These are phyloP conservation scores for Bemisia tabaci DNA, from an alignment of 1,140 invertebrate genomes.

Conservation along the genomic window DNA sequence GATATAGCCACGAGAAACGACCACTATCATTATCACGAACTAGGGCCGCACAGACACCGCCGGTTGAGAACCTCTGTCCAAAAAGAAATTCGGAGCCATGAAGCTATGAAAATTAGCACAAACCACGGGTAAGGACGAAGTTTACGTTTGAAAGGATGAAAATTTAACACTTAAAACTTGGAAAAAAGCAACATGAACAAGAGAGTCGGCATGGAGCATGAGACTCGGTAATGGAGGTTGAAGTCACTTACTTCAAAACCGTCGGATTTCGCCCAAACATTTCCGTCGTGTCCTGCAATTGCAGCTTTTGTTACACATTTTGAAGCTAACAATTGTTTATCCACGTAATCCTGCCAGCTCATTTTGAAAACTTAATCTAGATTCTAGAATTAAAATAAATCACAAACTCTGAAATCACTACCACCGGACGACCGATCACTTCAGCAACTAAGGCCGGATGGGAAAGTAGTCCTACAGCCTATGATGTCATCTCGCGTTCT, in stretches of 20 bases:
- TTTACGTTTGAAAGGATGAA: no score
- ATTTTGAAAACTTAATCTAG: background rate
- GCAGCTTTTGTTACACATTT: conserved; percentile 84
- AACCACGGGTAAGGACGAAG: no score
- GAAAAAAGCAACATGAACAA: no score
- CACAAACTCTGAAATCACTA: background rate
- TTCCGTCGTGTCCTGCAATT: conserved; percentile 87
- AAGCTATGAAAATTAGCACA: no score
- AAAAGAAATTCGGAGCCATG: no score
- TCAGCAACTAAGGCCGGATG: background rate
- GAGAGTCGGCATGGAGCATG: conserved; percentile 6
- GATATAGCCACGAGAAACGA: no score
- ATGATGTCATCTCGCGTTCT: background rate
- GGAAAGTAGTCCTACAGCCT: background rate
- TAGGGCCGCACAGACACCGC: no score
- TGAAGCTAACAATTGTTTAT: conserved; percentile 88
- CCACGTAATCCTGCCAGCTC: conserved; percentile 89
- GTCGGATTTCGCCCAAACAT: conserved; percentile 86
- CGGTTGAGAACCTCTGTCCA: no score
- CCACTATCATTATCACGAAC: no score
- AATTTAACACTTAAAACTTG: no score
- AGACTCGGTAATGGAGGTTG: background rate
- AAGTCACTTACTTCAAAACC: conserved; percentile 75
- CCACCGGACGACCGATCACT: background rate
- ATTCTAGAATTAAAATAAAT: background rate